Evolutionary conservation across 2,888 invertebrate genomes (phyloP), one percentile per base, ranked within the genome.

Genomic region (Drosophila kambysellisi): DNA sequence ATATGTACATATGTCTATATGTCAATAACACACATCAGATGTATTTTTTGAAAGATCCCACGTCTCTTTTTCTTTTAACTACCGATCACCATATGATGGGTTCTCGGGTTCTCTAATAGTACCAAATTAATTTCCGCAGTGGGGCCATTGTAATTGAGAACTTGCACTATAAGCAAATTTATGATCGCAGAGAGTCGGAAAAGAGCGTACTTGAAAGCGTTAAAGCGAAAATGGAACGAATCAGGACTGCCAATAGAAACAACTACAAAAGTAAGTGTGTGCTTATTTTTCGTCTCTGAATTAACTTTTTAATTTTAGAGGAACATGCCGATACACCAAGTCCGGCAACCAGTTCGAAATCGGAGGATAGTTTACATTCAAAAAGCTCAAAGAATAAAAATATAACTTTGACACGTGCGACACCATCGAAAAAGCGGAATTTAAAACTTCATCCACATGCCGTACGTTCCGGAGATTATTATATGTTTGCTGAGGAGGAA

Each of bases 391-490:
- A 46, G 32, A 15, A 53, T 4, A 70, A 25, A 5, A 25, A 53
- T 11, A 51, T 48, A 5, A 56, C 56, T 29, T 64, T 61, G 0
- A 46, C 56, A 25, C 74, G 53, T 5, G 33, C 71, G 0, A 32
- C 50, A 15, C 63, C 66, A 12, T 59, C 68, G 0, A 84, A 81
- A 51, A 68, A 51, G 2, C 68, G 78, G 0, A 84, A 84, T 11
- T 95, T 97, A 81, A 96, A 96, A 76, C 94, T 90, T 15, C 96
- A 97, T 70, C 95, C 96, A 0, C 96, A 95, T 83, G 99, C 99
- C 58, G 96, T 99, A 73, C 96, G 98, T 64, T 98, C 98, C 62
- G 99, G 99, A n/a, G 99, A 99, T 94, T 99, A 99, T 94, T 99
- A 98, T 94, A 98, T 99, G 98, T 99, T 99, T 94, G 98, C 98